Evolutionary conservation across 2,888 invertebrate species (phyloP).

Genomic region (Mesoligia furuncula): DNA sequence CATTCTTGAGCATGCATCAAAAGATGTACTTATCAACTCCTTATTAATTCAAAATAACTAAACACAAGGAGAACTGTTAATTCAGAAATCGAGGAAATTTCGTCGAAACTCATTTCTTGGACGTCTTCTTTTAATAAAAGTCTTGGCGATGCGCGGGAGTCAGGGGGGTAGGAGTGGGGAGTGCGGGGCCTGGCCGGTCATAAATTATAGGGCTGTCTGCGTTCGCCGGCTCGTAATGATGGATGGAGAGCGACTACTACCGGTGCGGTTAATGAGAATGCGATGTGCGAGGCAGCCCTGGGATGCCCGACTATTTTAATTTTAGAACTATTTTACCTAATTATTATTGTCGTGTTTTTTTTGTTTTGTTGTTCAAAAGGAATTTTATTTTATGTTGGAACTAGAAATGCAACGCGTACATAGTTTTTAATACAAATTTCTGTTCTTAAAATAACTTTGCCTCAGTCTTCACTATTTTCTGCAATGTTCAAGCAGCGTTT

Average conservation of each 20-base stretch:
- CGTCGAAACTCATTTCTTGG: conserved; percentile 81
- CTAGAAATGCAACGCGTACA: not conserved
- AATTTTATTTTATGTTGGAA: conserved; percentile 18
- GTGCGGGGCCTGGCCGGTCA: conserved; percentile 71
- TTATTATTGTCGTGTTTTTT: conserved; percentile 53
- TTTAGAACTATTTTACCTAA: conserved; percentile 67
- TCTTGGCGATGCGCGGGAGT: conserved; percentile 69
- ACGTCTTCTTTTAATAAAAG: conserved; percentile 85
- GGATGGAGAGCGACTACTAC: conserved; percentile 80
- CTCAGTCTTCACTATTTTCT: not conserved
- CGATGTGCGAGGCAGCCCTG: conserved; percentile 80
- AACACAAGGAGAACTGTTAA: conserved; percentile 68
- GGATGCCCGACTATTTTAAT: conserved; percentile 67
- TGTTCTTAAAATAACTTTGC: not conserved
- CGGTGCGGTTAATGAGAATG: conserved; percentile 83
- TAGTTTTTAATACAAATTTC: conserved; percentile 1
- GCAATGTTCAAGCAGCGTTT: not conserved
- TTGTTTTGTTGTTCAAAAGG: conserved; percentile 30
- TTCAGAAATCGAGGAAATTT: conserved; percentile 77
- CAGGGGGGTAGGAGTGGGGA: conserved; percentile 61
- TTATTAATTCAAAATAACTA: conserved; percentile 61
- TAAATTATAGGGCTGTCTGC: conserved; percentile 88
- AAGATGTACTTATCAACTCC: conserved; percentile 50
- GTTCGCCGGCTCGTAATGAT: conserved; percentile 84
- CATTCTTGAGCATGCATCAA: conserved; percentile 40